Conservation (phyloP, 2,888 invertebrate species). For the Polymixis lichenea region DNA sequence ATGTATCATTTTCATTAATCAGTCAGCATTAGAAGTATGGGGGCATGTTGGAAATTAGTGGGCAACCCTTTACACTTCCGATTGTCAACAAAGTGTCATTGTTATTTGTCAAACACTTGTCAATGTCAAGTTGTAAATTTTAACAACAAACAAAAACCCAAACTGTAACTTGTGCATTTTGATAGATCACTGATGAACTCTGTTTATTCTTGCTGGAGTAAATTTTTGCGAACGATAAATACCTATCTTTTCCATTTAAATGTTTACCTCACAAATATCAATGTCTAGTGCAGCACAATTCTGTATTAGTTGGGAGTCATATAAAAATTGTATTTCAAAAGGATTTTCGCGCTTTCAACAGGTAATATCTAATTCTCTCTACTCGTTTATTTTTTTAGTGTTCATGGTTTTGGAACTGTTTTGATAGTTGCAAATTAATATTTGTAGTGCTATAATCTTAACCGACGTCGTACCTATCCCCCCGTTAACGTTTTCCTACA, state of each 20-base stretch:
- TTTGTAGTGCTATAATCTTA: background rate
- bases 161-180: background rate
- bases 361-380: conserved; percentile 60
- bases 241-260: background rate
- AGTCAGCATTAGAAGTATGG: too few species aligned
- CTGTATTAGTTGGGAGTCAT: conserved; percentile 70
- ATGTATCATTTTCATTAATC: too few species aligned
- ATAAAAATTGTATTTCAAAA: conserved; percentile 70
- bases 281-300: conserved; percentile 58
- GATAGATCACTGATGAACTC: background rate
- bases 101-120: too few species aligned
- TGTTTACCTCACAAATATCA: conserved; percentile 27
- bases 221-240: background rate
- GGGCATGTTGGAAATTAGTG: too few species aligned
- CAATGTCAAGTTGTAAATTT: background rate
- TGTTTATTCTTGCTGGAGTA: background rate
- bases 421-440: background rate
- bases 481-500: too few species aligned
- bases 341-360: conserved; percentile 77
- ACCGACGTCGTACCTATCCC: too few species aligned
- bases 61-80: too few species aligned
- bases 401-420: background rate
- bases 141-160: background rate
- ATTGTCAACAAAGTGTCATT: background rate
- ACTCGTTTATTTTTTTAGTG: background rate